These are phyloP conservation scores for Chalcosyrphus nemorum DNA, from an alignment of 2,888 invertebrate genomes.

Conservation along the genomic window DNA sequence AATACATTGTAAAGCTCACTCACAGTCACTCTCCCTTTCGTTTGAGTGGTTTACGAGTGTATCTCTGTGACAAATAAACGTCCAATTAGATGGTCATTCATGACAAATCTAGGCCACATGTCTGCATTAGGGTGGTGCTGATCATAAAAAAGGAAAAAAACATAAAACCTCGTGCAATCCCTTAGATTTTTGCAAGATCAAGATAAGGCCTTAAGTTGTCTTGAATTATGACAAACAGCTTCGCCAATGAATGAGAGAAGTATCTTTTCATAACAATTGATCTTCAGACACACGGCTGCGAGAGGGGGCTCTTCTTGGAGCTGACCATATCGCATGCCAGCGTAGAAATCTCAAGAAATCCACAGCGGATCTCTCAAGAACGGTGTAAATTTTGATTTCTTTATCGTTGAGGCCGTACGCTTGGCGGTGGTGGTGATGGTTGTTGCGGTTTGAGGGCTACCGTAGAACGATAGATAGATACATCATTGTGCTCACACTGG, in stretches of 20 bases:
- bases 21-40: slow-evolving; percentile 57
- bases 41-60: slow-evolving; percentile 41
- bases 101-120: slow-evolving; percentile 47
- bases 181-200: slow-evolving; percentile 51
- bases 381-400: slow-evolving; percentile 66
- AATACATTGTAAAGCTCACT: slow-evolving; percentile 33
- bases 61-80: slow-evolving; percentile 38
- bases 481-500: slow-evolving; percentile 47
- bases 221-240: slow-evolving; percentile 68
- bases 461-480: slow-evolving; percentile 22
- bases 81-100: slow-evolving; percentile 35
- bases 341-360: slow-evolving; percentile 25
- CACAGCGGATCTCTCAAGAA: slow-evolving; percentile 58
- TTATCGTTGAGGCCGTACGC: slow-evolving; percentile 61
- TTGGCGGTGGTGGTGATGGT: slow-evolving; percentile 1
- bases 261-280: slow-evolving; percentile 43
- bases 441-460: slow-evolving; percentile 36
- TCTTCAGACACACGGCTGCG: slow-evolving; percentile 36
- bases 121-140: slow-evolving; percentile 46
- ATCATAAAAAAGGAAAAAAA: background rate
- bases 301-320: slow-evolving; percentile 6
- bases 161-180: slow-evolving; percentile 30
- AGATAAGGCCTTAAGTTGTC: slow-evolving; percentile 41
- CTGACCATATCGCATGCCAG: slow-evolving; percentile 19
- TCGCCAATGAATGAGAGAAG: background rate